A percentile compares a stretch with the other conserved stretches of the same genome.
phyloP scores from a whole-genome alignment of 2,797 vertebrate species.

The Leucoraja ocellata region DNA sequence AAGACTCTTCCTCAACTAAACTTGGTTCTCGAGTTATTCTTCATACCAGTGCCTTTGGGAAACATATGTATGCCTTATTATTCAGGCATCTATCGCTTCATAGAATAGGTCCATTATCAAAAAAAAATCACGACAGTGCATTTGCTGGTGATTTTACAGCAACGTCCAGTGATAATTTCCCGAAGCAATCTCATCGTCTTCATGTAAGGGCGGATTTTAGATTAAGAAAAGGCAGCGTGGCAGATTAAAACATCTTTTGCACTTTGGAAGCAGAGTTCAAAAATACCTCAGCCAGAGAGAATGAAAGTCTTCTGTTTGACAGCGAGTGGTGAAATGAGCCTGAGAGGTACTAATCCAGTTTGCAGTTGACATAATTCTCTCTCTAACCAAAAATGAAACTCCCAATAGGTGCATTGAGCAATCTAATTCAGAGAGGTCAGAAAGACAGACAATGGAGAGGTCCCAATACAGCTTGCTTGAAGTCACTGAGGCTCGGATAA shows the following conservation, averaged over 20 bases:
- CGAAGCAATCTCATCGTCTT: not conserved
- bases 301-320: constrained; percentile 17
- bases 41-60: not conserved
- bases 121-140: not conserved
- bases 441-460: constrained; percentile 19
- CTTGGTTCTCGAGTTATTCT: not conserved
- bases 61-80: not conserved
- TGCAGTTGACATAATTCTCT: constrained; percentile 30
- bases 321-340: constrained; percentile 7
- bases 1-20: not conserved
- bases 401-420: constrained; percentile 28
- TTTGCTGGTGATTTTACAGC: not conserved
- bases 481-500: constrained; percentile 5
- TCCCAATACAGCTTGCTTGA: constrained; percentile 12
- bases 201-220: not conserved
- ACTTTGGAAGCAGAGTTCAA: constrained; percentile 29
- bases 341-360: not conserved
- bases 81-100: not conserved
- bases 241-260: constrained; percentile 27
- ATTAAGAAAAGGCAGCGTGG: not conserved
- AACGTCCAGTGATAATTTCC: not conserved
- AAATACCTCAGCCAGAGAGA: constrained; percentile 17
- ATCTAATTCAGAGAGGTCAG: constrained; percentile 30
- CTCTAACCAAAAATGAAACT: constrained; percentile 15
- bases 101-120: not conserved